Conservation (phyloP, 2,888 invertebrate species). For the Cyaniris semiargus region DNA sequence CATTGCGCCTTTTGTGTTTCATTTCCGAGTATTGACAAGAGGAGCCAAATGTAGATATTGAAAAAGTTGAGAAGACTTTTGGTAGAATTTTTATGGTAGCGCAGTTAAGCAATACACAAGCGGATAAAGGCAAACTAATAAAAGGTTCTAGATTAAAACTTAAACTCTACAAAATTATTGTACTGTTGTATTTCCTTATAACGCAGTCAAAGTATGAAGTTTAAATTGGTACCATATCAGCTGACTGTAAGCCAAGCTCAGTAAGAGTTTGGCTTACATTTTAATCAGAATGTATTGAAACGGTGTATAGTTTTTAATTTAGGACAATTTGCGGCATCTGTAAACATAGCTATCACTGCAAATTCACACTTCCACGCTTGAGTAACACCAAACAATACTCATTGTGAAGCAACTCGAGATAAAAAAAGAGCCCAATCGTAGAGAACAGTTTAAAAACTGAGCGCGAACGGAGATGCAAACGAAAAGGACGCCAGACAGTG, state of each 20-base stretch:
- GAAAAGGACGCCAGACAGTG: conserved; percentile 49
- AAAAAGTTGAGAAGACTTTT: background rate
- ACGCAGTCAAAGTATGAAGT: no score
- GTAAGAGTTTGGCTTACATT: no score
- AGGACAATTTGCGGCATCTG: background rate
- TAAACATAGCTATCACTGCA: background rate
- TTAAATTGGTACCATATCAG: no score
- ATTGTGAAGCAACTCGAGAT: conserved; percentile 20
- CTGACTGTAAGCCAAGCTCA: no score
- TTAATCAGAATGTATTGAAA: background rate
- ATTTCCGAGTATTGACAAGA: conserved; percentile 43
- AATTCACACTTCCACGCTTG: conserved; percentile 26
- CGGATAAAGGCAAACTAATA: no score
- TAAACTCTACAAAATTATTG: no score
- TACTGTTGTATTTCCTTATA: no score
- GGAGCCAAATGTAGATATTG: conserved; percentile 35
- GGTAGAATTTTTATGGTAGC: background rate
- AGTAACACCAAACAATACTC: conserved; percentile 25
- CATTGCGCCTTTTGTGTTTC: conserved; percentile 65
- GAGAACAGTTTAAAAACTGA: conserved; percentile 16
- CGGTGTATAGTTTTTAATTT: background rate
- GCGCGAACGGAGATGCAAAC: conserved; percentile 48
- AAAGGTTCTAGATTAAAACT: no score
- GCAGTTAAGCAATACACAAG: no score
- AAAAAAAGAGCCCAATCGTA: conserved; percentile 20